Base-by-base conservation (phyloP, 2,113 vertebrate species). In the Galemys pyrenaicus region DNA sequence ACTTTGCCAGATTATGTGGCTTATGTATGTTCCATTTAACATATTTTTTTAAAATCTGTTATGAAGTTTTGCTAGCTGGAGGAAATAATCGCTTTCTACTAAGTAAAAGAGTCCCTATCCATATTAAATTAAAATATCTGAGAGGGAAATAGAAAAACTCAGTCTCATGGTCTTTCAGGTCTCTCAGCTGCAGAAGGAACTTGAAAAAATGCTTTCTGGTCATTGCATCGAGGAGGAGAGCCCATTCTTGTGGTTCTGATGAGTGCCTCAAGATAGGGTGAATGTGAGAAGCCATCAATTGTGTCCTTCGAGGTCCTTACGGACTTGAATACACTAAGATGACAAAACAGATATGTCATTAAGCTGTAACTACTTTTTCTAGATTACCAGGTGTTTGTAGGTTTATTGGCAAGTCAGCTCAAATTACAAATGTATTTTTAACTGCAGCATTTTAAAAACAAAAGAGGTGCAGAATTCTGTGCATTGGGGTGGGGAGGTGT, bases 371-470 rank as follows among this genome's bases (percentile, higher is more conserved):
- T 97, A 91, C 85, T 71, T 91, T 96, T 97, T 96, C 82, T 97
- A 93, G 92, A 96, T 93, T 94, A 96, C 89, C 94, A 97, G 89
- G 67, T 87, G 96, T 97, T 97, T 96, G 88, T 95, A 93, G 95
- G 82, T 97, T 95, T 97, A 89, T 92, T 96, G 97, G 85, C 93
- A 98, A 97, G 58, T 90, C 96, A 96, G 89, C 95, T 97, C 97
- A 96, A 96, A 96, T 97, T 96, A 97, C 58, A 80, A 65, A 44
- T 97, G 10, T 95, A 96, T 95, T 97, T 97, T 96, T 96, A 95
- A 91, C 96, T 91, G 84, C 39, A 96, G 94, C 94, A 93, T 97
- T 94, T 82, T 77, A 79, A 92, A n/a, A 94, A 95, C 96, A 94
- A 97, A 98, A 97, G 88, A 93, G 58, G 89, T 95, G 77, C 73